These are phyloP conservation scores for Pterophyllum scalare DNA, from an alignment of 2,113 vertebrate species.

Conservation along the genomic window DNA sequence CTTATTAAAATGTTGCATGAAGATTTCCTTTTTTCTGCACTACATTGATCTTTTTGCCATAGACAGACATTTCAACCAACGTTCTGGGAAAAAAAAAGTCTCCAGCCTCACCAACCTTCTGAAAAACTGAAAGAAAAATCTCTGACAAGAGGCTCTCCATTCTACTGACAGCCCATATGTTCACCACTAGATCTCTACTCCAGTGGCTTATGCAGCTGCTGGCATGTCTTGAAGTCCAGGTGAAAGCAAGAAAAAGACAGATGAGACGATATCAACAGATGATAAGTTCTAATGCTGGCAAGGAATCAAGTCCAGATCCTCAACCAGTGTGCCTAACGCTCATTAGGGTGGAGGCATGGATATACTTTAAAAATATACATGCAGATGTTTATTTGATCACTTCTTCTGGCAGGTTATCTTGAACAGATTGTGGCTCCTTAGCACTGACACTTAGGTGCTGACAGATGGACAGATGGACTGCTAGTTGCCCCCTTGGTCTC, in stretches of 20 bases:
- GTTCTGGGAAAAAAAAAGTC: not conserved
- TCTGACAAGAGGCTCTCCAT: conserved; percentile 37
- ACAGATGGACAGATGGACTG: conserved; percentile 77
- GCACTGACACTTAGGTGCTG: conserved; percentile 69
- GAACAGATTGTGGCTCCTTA: conserved; percentile 71
- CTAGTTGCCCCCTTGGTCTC: conserved; percentile 58
- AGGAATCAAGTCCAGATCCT: conserved; percentile 69
- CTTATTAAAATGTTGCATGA: conserved; percentile 20
- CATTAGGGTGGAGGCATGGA: conserved; percentile 61
- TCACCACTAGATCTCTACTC: conserved; percentile 63
- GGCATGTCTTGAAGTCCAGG: conserved; percentile 75
- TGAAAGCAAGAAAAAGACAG: conserved; percentile 47
- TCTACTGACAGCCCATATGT: conserved; percentile 69
- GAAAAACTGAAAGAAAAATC: conserved; percentile 42
- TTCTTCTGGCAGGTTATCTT: conserved; percentile 66
- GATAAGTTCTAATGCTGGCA: conserved; percentile 79
- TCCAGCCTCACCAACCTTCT: conserved; percentile 35
- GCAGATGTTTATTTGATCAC: conserved; percentile 76
- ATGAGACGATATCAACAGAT: conserved; percentile 79
- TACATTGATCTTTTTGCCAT: conserved; percentile 3
- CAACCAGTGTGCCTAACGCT: conserved; percentile 55
- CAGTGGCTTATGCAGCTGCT: conserved; percentile 79
- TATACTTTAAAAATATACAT: conserved; percentile 68
- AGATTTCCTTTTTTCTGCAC: not conserved
- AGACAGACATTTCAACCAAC: conserved; percentile 12